Conservation (phyloP, 2,113 vertebrate genomes). For the Melanostigma gelatinosum region DNA sequence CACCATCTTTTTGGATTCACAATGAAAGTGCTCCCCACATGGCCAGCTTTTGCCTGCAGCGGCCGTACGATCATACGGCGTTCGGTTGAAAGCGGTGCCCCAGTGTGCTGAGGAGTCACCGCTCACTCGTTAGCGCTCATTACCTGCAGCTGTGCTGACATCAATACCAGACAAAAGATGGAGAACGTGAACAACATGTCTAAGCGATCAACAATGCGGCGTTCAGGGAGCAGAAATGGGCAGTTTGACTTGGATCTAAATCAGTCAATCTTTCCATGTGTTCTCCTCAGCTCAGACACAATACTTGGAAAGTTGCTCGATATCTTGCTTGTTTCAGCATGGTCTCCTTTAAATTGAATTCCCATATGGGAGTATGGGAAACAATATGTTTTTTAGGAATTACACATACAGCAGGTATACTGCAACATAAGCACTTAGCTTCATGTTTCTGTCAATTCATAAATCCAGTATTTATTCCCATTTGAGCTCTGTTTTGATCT, state of each 20-base stretch:
- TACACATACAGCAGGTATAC: not conserved
- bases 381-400: too few species aligned
- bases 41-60: not conserved
- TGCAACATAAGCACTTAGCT: not conserved
- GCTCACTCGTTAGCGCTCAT: not conserved
- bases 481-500: not conserved
- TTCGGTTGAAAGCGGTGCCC: not conserved
- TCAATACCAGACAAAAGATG: conserved; percentile 5
- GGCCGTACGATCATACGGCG: not conserved
- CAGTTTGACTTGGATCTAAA: not conserved
- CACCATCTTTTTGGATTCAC: not conserved
- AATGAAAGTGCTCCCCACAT: not conserved
- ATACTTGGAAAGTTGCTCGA: not conserved
- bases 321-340: not conserved
- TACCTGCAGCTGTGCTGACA: conserved; percentile 5
- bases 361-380: too few species aligned
- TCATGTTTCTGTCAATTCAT: not conserved
- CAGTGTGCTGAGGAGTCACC: not conserved
- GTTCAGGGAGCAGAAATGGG: not conserved
- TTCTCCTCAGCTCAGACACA: not conserved
- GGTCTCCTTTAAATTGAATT: too few species aligned
- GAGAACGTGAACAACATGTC: not conserved
- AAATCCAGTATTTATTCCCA: not conserved
- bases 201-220: not conserved
- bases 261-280: not conserved